Percentiles rank a stretch among this genome's conserved stretches.
Conservation (phyloP, 2,888 invertebrate genomes). For the Nemotelus nigrinus region DNA sequence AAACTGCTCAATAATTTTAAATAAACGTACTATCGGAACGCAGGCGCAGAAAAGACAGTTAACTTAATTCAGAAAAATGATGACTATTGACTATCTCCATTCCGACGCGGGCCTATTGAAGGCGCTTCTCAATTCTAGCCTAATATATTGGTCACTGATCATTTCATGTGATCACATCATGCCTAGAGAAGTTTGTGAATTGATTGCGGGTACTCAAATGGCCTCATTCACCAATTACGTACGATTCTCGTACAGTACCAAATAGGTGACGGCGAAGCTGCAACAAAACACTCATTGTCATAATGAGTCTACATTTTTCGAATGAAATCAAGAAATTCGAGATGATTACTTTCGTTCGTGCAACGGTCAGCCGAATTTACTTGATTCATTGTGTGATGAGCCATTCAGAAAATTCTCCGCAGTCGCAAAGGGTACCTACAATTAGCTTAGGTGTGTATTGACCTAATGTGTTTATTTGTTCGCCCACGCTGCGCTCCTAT, state of each 20-base stretch:
- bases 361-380: slow-evolving; percentile 16
- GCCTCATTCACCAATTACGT: slow-evolving; percentile 37
- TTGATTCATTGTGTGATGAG: slow-evolving; percentile 39
- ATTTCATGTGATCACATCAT: slow-evolving; percentile 19
- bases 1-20: too few species aligned
- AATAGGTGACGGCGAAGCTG: neutral
- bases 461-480: too few species aligned
- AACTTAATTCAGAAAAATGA: too few species aligned
- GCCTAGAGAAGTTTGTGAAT: neutral
- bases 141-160: slow-evolving; percentile 33
- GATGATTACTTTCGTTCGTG: slow-evolving; percentile 1
- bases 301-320: slow-evolving; percentile 38
- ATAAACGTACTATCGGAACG: too few species aligned
- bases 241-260: neutral
- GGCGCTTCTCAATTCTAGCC: neutral
- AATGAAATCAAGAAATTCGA: slow-evolving; percentile 22
- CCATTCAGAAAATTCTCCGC: slow-evolving; percentile 31
- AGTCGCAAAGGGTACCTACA: neutral
- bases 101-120: too few species aligned
- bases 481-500: too few species aligned
- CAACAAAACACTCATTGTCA: slow-evolving; percentile 23
- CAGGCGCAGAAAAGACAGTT: too few species aligned
- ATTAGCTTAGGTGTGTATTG: slow-evolving; percentile 32
- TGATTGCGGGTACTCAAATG: slow-evolving; percentile 26
- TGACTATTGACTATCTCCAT: too few species aligned